Base-by-base conservation (phyloP, 1,140 invertebrate species). In the Drosophila albomicans region DNA sequence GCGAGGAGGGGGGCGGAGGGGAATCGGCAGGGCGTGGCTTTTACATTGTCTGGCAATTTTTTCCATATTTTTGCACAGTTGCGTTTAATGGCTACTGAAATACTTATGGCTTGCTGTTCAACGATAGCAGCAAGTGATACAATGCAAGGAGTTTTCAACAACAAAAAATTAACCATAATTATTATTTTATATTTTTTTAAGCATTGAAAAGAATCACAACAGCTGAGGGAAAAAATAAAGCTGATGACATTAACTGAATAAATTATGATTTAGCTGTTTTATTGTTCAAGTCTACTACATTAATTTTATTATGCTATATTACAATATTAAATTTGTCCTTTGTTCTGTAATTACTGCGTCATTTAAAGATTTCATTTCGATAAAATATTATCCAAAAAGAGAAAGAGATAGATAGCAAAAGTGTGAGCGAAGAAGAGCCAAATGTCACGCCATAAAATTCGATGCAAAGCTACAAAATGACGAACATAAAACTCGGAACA, bases 381-480 rank as follows among this genome's bases (percentile, higher is more conserved):
- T 70, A 38, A 43, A 43, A 43, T 15, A 66, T 62, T 68, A 54
- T 48, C 49, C 13, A 16, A 25, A 38, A 6, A 20, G 13, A 32
- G 51, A 54, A 2, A 35, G 51, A 38, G 8, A 20, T 25, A 52
- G 51, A 54, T 5, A 35, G 51, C 0, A 8, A 35, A 15, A 54
- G 28, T 32, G 28, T 13, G 30, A 32, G 28, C 41, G 10, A 25
- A 11, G n/a, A 54, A 38, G 46, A 71, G 65, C 41, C 71, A 74
- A 69, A 74, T 69, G 57, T 69, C 49, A 32, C 48, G 45, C n/a
- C 71, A 69, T 74, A 74, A 74, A 74, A 74, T 25, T 61, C 65
- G 57, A 69, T 69, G 41, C 52, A 68, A 73, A 73, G 70, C 71
- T 61, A 62, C 41, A 74, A 25, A 69, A 69, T 69, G 51, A 48